Percentiles rank a stretch among this genome's conserved stretches.
phyloP scores from a whole-genome alignment of 2,113 vertebrate species.

The Pseudorasbora parva region DNA sequence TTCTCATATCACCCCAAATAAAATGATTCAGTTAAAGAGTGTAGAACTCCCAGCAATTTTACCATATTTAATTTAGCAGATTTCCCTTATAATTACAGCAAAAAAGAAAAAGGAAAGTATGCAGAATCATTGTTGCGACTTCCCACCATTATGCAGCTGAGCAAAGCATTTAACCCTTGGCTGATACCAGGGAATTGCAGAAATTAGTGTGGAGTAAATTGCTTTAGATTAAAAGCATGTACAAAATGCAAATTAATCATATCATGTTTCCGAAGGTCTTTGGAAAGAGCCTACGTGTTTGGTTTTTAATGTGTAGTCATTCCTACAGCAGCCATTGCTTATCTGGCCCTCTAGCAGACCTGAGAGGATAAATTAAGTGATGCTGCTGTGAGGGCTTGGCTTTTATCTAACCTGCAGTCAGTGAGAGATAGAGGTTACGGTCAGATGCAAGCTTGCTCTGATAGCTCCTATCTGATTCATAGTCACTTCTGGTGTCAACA shows the following conservation, averaged over 20 bases:
- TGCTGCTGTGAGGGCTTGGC: not conserved
- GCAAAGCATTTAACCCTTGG: slow-evolving; percentile 18
- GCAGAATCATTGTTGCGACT: not conserved
- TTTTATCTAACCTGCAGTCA: slow-evolving; percentile 48
- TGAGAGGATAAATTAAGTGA: slow-evolving; percentile 43
- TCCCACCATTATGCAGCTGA: not conserved
- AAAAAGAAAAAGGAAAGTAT: not conserved
- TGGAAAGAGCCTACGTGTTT: slow-evolving; percentile 21
- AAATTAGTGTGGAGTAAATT: not conserved
- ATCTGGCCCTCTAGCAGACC: slow-evolving; percentile 35
- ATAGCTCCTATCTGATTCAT: slow-evolving; percentile 38
- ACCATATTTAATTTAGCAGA: not conserved
- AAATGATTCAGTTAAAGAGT: not conserved
- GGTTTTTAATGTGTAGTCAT: slow-evolving; percentile 31
- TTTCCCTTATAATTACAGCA: not conserved
- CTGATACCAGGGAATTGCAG: not conserved
- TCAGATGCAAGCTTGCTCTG: slow-evolving; percentile 27
- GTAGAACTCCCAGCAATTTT: not conserved
- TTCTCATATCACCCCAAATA: not conserved
- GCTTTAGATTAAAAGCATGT: slow-evolving; percentile 24
- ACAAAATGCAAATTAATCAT: slow-evolving; percentile 10
- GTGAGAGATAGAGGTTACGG: slow-evolving; percentile 14
- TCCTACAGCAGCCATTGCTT: slow-evolving; percentile 35
- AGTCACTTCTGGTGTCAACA: slow-evolving; percentile 32
- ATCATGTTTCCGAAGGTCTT: slow-evolving; percentile 15